Evolutionary conservation across 2,888 invertebrate genomes (phyloP), one percentile per base, ranked within the genome.

Genomic region (Oxytorus armatus): DNA sequence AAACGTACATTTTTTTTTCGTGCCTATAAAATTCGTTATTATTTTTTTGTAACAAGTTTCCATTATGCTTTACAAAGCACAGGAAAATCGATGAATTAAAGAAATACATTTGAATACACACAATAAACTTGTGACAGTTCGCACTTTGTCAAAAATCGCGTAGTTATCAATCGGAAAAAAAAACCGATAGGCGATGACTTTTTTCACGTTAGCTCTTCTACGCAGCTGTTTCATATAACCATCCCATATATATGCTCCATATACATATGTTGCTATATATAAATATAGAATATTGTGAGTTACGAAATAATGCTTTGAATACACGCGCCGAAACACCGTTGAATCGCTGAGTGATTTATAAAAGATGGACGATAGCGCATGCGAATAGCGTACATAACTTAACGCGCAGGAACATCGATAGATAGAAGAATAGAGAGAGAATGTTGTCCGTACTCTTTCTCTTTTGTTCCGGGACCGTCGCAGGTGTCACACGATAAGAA

Each of bases 121-220:
- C 55, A 8, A 33, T 8, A 8, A 33, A 21, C 61, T 44, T 61
- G 10, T 23, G 11, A 14, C 44, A n/a, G n/a, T 44, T 47, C 29
- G 44, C 14, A 63, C 25, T 44, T 25, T 25, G 44, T 63, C 29
- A 44, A 44, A 47, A 25, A 47, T 47, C 29, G 23, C 8, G 10
- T 3, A 51, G 16, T 29, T 16, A 29, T 63, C 29, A 47, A 16
- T 63, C 44, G 44, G 25, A 16, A 44, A 44, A n/a, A 55, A 59
- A 59, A 63, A 3, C 25, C 61, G 44, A 63, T 44, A 63, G 29
- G 25, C 23, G 25, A 44, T 47, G 14, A 29, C 23, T 25, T 44
- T 63, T n/a, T 23, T 42, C 63, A 11, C 59, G 16, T 33, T 29
- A 44, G 44, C 44, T 63, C 25, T 63, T 47, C 44, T 63, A 14